Evolutionary conservation across 2,888 invertebrate genomes (phyloP).

Genomic region (Ennomos erosarius): DNA sequence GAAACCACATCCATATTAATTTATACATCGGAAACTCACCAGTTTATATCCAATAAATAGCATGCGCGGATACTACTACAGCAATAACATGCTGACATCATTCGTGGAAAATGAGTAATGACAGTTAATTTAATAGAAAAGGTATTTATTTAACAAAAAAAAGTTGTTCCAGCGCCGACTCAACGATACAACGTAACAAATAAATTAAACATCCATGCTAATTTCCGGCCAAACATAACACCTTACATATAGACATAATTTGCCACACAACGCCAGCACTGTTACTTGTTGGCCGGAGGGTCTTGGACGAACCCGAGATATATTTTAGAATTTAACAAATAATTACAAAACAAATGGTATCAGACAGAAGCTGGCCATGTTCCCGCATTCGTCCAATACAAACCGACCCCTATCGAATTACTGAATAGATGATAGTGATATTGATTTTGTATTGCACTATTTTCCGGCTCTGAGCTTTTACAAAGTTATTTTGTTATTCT

Average conservation of each 20-base stretch:
- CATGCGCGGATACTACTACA: constrained; percentile 80
- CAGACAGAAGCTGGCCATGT: constrained; percentile 29
- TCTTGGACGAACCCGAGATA: constrained; percentile 50
- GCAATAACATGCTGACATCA: constrained; percentile 83
- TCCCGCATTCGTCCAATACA: constrained; percentile 48
- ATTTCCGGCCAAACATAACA: constrained; percentile 78
- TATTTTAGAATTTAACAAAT: constrained; percentile 42
- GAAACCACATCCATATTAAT: constrained; percentile 86
- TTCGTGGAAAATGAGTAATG: constrained; percentile 77
- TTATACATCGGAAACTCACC: constrained; percentile 78
- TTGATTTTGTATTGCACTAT: constrained; percentile 52
- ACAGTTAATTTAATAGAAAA: constrained; percentile 74
- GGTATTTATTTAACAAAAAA: constrained; percentile 82
- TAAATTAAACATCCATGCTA: constrained; percentile 81
- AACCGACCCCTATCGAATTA: constrained; percentile 48
- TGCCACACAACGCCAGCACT: constrained; percentile 74
- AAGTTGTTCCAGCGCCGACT: constrained; percentile 77
- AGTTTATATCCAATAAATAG: constrained; percentile 73
- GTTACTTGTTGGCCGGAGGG: constrained; percentile 48
- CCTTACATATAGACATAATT: constrained; percentile 71
- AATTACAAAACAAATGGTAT: constrained; percentile 38
- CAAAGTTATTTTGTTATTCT: constrained; percentile 54
- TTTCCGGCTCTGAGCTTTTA: constrained; percentile 64
- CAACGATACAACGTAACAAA: constrained; percentile 80
- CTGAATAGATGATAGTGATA: constrained; percentile 49